phyloP scores from a whole-genome alignment of 1,140 invertebrate genomes.

The Drosophila persimilis region DNA sequence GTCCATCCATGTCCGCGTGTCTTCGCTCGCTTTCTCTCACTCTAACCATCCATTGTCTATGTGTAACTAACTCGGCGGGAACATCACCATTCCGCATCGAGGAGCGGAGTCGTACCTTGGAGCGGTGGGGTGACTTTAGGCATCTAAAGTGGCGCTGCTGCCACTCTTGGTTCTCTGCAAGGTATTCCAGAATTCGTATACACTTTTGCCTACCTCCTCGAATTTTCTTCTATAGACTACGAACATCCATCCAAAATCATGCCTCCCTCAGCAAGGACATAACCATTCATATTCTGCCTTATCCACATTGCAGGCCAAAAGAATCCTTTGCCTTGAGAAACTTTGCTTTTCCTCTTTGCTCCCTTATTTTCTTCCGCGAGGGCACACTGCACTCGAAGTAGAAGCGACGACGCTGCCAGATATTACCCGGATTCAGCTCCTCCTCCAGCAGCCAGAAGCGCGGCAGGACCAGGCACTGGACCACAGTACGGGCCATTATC shows the following conservation, averaged over 20 bases:
- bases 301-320: background rate
- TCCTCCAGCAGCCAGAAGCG: constrained; percentile 85
- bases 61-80: constrained; percentile 44
- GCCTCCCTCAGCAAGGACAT: too few relatives aligned
- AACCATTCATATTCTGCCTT: too few relatives aligned
- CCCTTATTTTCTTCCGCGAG: constrained; percentile 48
- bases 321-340: constrained; percentile 1
- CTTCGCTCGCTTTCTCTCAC: background rate
- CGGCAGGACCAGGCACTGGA: constrained; percentile 85
- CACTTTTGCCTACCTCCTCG: too few relatives aligned
- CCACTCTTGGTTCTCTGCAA: too few relatives aligned
- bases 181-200: too few relatives aligned
- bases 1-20: constrained; percentile 17
- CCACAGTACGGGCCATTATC: constrained; percentile 84
- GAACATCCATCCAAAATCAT: too few relatives aligned
- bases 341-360: background rate
- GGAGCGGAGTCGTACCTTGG: constrained; percentile 67
- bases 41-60: background rate
- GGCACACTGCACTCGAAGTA: constrained; percentile 85
- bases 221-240: too few relatives aligned
- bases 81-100: constrained; percentile 31
- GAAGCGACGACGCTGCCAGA: constrained; percentile 85
- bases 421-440: constrained; percentile 84
- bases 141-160: constrained; percentile 72
- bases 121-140: constrained; percentile 72